phyloP scores from a whole-genome alignment of 2,797 vertebrate genomes.

The Melanotaenia pygmaea region DNA sequence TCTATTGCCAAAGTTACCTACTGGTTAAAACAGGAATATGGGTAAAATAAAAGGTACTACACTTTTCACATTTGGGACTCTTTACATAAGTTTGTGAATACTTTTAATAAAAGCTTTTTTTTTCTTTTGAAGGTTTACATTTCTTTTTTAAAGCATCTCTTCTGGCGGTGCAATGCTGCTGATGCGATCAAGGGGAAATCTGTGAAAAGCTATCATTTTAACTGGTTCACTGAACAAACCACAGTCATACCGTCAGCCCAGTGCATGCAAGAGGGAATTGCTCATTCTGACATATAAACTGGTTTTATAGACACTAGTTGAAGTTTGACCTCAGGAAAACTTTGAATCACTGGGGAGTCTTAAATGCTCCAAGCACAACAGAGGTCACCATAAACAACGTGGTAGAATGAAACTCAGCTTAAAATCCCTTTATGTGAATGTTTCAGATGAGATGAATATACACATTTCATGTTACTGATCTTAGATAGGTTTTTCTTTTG shows the following conservation, averaged over 20 bases:
- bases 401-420: constrained; percentile 35
- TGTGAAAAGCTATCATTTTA: constrained; percentile 61
- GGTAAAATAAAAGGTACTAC: neutral
- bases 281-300: constrained; percentile 51
- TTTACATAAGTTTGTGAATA: constrained; percentile 24
- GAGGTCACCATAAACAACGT: constrained; percentile 35
- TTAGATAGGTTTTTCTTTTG: neutral
- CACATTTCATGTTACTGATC: constrained; percentile 9
- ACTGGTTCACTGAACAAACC: constrained; percentile 32
- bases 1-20: neutral
- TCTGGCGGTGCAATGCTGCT: constrained; percentile 55
- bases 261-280: constrained; percentile 45
- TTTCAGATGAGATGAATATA: constrained; percentile 10
- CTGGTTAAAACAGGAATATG: neutral
- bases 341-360: constrained; percentile 48
- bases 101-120: constrained; percentile 13
- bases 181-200: constrained; percentile 57
- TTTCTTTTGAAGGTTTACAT: constrained; percentile 34
- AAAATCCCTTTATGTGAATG: constrained; percentile 37
- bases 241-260: constrained; percentile 7
- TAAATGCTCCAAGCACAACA: constrained; percentile 56
- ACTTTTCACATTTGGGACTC: neutral
- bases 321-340: constrained; percentile 58
- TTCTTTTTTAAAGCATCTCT: constrained; percentile 27
- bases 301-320: constrained; percentile 62